Conservation (phyloP, 1,140 invertebrate species). For the Dendroctonus ponderosae region DNA sequence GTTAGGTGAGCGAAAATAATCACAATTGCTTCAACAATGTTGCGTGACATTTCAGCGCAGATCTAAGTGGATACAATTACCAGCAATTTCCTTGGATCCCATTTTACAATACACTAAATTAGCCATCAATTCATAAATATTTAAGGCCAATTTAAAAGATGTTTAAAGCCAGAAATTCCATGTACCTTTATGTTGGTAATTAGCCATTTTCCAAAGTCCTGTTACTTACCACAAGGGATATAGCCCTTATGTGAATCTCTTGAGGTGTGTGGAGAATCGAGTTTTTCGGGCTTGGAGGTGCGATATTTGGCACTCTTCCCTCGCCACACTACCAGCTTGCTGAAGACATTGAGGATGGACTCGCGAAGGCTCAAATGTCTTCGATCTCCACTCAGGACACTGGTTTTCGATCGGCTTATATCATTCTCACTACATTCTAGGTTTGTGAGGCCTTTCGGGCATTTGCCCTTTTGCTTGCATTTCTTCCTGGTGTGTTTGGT, state of each 20-base stretch:
- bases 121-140: too few species aligned
- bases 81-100: too few species aligned
- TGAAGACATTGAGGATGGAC: conserved; percentile 64
- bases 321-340: conserved; percentile 64
- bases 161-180: too few species aligned
- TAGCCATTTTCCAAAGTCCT: too few species aligned
- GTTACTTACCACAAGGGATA: conserved; percentile 52
- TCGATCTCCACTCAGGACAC: conserved; percentile 49
- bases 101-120: too few species aligned
- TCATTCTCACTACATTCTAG: conserved; percentile 42
- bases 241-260: conserved; percentile 59
- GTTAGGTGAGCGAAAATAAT: too few species aligned
- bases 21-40: too few species aligned
- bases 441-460: conserved; percentile 33
- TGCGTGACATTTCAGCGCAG: too few species aligned
- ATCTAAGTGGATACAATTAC: too few species aligned
- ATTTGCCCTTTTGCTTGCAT: conserved; percentile 48
- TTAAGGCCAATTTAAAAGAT: too few species aligned
- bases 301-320: conserved; percentile 54
- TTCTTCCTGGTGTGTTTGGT: conserved; percentile 48
- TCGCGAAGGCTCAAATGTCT: conserved; percentile 54
- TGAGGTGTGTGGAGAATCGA: conserved; percentile 54
- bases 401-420: conserved; percentile 45
- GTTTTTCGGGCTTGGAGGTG: conserved; percentile 60
- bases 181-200: too few species aligned